Base-by-base conservation (phyloP, 2,888 invertebrate genomes). In the Acheta domesticus region DNA sequence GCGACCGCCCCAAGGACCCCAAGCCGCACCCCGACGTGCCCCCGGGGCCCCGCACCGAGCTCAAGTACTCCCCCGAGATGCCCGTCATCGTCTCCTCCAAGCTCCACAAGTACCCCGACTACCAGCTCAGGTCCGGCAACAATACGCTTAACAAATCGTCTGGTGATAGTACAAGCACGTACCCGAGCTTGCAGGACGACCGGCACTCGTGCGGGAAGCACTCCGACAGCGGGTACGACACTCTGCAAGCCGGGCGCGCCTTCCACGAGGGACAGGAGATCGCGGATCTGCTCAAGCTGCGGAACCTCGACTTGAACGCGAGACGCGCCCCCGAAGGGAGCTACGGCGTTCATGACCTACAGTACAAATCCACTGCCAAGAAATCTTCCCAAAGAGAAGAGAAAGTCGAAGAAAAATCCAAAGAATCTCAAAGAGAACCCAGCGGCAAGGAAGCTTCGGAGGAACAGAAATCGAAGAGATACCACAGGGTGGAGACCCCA, bases 211-310 rank as follows among this genome's bases (percentile, higher is more conserved):
- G 83, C 79, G 85, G 84, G 23, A 85, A 85, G 81, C 36, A 85
- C 80, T 85, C 86, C 4, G 86, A 86, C 79, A 85, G 85, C 83
- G 86, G 85, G 11, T 86, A 86, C 79, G 86, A 86, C 80, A 86
- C 86, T 11, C 82, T 86, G 75, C 84, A 85, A 80, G 83, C 83
- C 21, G 81, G 81, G 11, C 76, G 77, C 12, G 49, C 77, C 1
- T 12, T 75, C 16, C 81, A 80, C 36, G 77, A 49, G 12, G 78
- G 50, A 11, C 62, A 77, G 77, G 74, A 82, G 77, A 80, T 81
- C 14, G 78, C 76, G 16, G 82, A 83, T 74, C 80, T 83, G 23
- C 78, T 82, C 74, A 81, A 81, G 48, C 80, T 83, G 23, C 81
- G 79, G 74, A 76, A 79, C 48, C 12, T 80, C 36, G 36, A 80